Percentiles rank a stretch among this genome's conserved stretches.
These are phyloP conservation scores for Tenthredo mesomela DNA, from an alignment of 2,888 invertebrate species.

Conservation along the genomic window DNA sequence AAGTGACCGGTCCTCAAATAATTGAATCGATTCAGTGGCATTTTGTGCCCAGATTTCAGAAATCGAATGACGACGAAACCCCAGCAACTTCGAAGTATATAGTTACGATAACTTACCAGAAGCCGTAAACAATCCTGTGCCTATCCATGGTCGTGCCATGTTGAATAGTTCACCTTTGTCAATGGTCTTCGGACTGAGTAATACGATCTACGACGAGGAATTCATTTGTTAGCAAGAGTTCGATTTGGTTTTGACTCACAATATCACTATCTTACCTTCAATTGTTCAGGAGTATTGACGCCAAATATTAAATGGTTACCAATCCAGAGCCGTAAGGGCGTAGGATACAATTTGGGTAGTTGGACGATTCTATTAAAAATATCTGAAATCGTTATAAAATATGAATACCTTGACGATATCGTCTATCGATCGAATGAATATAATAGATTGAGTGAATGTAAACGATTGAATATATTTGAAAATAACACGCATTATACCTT, in stretches of 20 bases:
- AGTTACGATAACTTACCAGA: slow-evolving; percentile 59
- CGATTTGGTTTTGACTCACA: neutral
- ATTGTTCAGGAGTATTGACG: slow-evolving; percentile 62
- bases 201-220: slow-evolving; percentile 58
- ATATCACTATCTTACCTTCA: slow-evolving; percentile 60
- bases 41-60: no score
- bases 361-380: slow-evolving; percentile 60
- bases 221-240: neutral
- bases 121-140: slow-evolving; percentile 65
- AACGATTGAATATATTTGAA: neutral
- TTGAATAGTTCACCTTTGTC: slow-evolving; percentile 64
- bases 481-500: neutral
- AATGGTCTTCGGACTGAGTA: slow-evolving; percentile 63
- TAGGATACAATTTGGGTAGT: slow-evolving; percentile 60
- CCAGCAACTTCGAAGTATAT: neutral
- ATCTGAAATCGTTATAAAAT: slow-evolving; percentile 57
- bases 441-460: neutral
- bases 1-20: no score
- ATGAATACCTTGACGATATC: neutral
- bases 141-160: slow-evolving; percentile 63
- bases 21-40: no score
- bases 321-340: slow-evolving; percentile 64
- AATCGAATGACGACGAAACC: no score
- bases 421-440: neutral
- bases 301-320: slow-evolving; percentile 61